phyloP scores from a whole-genome alignment of 2,113 vertebrate species.

The Balaeniceps rex region DNA sequence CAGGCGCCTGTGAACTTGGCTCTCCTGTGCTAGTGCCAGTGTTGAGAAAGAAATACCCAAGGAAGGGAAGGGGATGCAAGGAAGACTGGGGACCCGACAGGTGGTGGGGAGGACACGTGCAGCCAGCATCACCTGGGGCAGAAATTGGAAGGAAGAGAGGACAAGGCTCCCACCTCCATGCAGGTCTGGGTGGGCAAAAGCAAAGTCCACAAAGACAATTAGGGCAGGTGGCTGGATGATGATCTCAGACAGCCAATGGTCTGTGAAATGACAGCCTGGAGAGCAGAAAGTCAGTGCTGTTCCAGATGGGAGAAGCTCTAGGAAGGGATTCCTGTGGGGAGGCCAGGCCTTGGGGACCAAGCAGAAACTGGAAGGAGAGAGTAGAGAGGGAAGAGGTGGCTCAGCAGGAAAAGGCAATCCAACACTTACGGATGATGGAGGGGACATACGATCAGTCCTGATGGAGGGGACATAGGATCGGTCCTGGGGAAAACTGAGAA shows the following conservation, averaged over 20 bases:
- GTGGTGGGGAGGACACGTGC: rapidly evolving
- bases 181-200: background rate
- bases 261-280: background rate
- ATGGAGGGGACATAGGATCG: background rate
- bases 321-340: background rate
- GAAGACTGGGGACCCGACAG: rapidly evolving
- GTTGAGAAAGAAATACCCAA: background rate
- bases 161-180: background rate
- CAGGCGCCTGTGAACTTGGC: background rate
- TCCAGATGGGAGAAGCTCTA: background rate
- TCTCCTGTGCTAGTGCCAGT: background rate
- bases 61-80: background rate
- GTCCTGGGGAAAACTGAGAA: background rate
- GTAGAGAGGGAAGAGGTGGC: background rate
- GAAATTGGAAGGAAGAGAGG: background rate
- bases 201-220: background rate
- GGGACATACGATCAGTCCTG: background rate
- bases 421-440: background rate
- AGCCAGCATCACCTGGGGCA: background rate
- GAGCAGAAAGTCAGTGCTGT: background rate
- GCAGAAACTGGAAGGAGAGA: background rate
- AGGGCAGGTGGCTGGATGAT: background rate
- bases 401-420: background rate
- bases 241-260: background rate
- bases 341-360: background rate